Conservation (phyloP, 2,888 invertebrate genomes). For the Hyposoter didymator region DNA sequence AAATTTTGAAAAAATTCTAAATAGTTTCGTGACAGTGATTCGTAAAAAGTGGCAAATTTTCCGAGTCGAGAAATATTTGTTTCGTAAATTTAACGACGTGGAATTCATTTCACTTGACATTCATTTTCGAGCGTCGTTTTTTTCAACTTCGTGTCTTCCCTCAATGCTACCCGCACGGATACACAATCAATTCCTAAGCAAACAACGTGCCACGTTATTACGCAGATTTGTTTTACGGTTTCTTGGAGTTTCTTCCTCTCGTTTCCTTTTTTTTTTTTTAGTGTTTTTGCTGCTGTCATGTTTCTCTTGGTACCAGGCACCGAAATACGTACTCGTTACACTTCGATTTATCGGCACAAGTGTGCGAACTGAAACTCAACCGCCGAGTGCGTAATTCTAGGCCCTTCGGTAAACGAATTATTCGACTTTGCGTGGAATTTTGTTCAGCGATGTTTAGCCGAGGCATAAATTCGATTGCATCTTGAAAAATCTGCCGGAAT, state of each 20-base stretch:
- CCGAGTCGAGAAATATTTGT: no score
- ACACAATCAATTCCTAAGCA: slow-evolving; percentile 57
- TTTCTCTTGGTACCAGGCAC: slow-evolving; percentile 60
- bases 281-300: slow-evolving; percentile 30
- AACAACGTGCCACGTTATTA: slow-evolving; percentile 69
- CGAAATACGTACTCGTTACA: slow-evolving; percentile 5
- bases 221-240: slow-evolving; percentile 74
- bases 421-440: not conserved
- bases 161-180: slow-evolving; percentile 6
- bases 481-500: no score
- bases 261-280: not conserved
- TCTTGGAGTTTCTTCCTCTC: slow-evolving; percentile 55
- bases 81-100: not conserved
- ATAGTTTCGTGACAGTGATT: no score
- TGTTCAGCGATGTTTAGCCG: not conserved
- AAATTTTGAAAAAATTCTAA: no score
- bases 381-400: not conserved
- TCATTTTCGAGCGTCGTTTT: not conserved
- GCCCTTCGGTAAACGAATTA: not conserved
- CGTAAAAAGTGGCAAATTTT: no score
- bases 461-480: no score
- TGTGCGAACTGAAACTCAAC: not conserved
- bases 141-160: not conserved
- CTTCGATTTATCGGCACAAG: not conserved
- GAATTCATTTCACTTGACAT: not conserved